Percentiles rank a stretch among this genome's conserved stretches.
Evolutionary conservation across 2,888 invertebrate genomes (phyloP).

Genomic region (Synergus japonicus): DNA sequence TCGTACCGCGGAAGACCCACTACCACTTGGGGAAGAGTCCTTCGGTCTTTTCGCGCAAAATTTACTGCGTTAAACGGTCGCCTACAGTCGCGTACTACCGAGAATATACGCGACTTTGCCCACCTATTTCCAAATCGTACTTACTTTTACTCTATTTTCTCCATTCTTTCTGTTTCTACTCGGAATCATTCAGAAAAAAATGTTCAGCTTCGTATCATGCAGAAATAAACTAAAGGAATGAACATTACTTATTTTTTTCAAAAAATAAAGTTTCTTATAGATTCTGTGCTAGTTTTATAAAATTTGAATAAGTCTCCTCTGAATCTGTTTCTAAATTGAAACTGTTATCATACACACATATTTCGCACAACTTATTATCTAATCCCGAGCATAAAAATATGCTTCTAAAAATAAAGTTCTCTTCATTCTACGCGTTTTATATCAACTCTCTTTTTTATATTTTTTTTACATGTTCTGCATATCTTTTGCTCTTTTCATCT

Average conservation of each 20-base stretch:
- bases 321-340: background rate
- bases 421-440: background rate
- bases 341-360: background rate
- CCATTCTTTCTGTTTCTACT: background rate
- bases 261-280: background rate
- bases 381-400: background rate
- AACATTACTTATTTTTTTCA: background rate
- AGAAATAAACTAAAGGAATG: too few relatives aligned
- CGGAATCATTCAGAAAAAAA: background rate
- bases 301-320: background rate
- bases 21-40: constrained; percentile 67
- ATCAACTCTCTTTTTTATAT: background rate
- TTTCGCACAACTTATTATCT: background rate
- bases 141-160: background rate
- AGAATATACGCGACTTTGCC: constrained; percentile 1
- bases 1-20: constrained; percentile 68
- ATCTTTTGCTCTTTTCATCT: background rate
- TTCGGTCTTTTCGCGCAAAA: constrained; percentile 58
- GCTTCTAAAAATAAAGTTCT: background rate
- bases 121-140: constrained; percentile 21
- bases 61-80: constrained; percentile 59
- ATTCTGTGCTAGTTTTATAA: too few relatives aligned
- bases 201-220: too few relatives aligned
- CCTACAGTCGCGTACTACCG: constrained; percentile 48
- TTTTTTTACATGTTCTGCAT: background rate